Evolutionary conservation across 2,797 vertebrate genomes (phyloP), one percentile per base, ranked within the genome.

Genomic region (Mycteria americana): DNA sequence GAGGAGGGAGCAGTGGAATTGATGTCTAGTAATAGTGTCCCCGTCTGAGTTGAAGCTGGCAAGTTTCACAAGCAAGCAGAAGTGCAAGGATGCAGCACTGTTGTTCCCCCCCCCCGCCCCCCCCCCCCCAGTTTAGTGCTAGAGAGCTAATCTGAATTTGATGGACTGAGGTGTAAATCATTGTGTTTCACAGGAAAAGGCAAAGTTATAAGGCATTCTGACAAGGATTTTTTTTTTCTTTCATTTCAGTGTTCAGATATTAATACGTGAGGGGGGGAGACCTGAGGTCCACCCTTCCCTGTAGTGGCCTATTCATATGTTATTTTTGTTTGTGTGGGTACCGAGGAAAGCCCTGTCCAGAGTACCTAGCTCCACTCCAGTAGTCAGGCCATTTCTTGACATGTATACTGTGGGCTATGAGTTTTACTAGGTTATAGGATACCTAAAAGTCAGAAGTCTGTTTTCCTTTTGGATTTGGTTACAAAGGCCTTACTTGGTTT

Each of bases 101-200:
- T 39, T 39, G 37, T 37, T 37, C 10, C 37, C 37, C 37, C 37
- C 37, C 37, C 10, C 37, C 37, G 37, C 37, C 37, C 10, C 37
- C 10, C 37, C 37, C 37, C 37, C 5, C 37, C 37, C 37, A 37
- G 37, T 68, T 54, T 43, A 45, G 21, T 46, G 37, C 10, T 30
- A 4, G 54, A 68, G 9, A 72, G 28, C 31, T 75, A 39, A 45
- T 31, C 15, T 31, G 48, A 75, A 33, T 76, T 60, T 50, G 28
- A 53, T 15, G 37, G 27, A 33, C 24, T 0, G 1, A 45, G 22
- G 31, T 45, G 25, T 67, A 70, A 83, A 48, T 54, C 2, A 2
- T 60, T 39, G n/a, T n/a, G 11, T 63, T 64, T 56, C 51, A 23
- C 39, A 85, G 59, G 31, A 67, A 35, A 39, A 70, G 51, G 27